Evolutionary conservation across 2,888 invertebrate genomes (phyloP).

Genomic region (Prostheceraeus crozeri): DNA sequence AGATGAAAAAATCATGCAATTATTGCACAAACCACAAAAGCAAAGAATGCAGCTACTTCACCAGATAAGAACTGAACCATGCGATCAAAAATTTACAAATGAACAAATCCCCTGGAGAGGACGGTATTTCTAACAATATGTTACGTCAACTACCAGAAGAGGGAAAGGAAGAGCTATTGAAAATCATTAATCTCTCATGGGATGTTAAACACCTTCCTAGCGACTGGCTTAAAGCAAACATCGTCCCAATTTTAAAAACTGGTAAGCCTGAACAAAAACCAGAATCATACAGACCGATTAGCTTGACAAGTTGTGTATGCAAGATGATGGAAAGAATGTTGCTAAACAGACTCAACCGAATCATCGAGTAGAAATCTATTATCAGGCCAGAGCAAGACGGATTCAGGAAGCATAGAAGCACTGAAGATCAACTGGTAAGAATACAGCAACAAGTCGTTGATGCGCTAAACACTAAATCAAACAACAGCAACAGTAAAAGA

Average conservation of each 20-base stretch:
- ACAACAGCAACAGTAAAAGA: too few relatives aligned
- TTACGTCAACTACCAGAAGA: too few relatives aligned
- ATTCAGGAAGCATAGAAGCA: too few relatives aligned
- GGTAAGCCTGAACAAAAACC: conserved; percentile 41
- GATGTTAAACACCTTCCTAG: neutral
- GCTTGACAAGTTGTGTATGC: conserved; percentile 44
- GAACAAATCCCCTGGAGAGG: conserved; percentile 1
- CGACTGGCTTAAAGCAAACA: conserved; percentile 39
- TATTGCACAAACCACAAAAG: neutral
- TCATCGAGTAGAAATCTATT: too few relatives aligned
- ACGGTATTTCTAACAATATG: neutral
- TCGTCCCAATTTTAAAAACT: conserved; percentile 41
- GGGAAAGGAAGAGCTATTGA: too few relatives aligned
- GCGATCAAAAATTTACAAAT: neutral
- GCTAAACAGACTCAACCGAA: conserved; percentile 40
- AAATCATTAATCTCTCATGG: too few relatives aligned
- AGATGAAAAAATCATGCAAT: conserved; percentile 18
- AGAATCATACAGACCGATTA: conserved; percentile 44
- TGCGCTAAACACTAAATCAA: too few relatives aligned
- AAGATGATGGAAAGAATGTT: conserved; percentile 44
- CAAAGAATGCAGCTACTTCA: neutral
- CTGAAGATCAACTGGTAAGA: too few relatives aligned
- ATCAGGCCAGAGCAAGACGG: too few relatives aligned
- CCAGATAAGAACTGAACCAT: neutral
- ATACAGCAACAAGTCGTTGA: too few relatives aligned